Conservation (phyloP, 2,797 vertebrate genomes). For the Phaenicophaeus curvirostris region DNA sequence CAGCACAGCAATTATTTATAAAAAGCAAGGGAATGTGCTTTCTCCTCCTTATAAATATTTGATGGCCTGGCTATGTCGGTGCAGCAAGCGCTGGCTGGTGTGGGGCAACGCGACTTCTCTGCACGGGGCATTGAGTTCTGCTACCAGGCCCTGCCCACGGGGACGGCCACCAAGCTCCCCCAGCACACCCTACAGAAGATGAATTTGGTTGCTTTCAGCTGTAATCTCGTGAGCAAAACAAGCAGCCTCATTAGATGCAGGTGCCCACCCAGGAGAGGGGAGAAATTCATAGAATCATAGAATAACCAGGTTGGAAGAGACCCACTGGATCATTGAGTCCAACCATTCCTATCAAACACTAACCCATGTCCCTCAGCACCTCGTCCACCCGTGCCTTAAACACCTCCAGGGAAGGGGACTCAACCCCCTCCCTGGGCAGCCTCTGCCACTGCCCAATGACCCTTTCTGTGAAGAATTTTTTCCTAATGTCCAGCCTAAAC, state of each 20-base stretch:
- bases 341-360: no score
- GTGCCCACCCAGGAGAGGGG: neutral
- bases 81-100: neutral
- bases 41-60: neutral
- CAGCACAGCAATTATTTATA: conserved; percentile 10
- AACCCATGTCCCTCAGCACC: no score
- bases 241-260: neutral
- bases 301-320: no score
- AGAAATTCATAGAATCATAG: no score
- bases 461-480: no score
- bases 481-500: no score
- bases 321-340: no score
- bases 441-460: no score
- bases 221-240: neutral
- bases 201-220: no score
- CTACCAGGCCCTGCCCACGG: rapidly evolving
- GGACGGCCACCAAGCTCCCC: neutral
- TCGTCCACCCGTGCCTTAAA: no score
- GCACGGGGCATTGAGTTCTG: rapidly evolving
- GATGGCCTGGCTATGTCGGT: neutral
- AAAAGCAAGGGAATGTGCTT: neutral
- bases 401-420: no score
- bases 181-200: neutral
- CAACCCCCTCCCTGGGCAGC: no score
- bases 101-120: neutral